A percentile compares a stretch with the other conserved stretches of the same genome.
Evolutionary conservation across 2,113 vertebrate genomes (phyloP).

Genomic region (Puffinus mauretanicus): DNA sequence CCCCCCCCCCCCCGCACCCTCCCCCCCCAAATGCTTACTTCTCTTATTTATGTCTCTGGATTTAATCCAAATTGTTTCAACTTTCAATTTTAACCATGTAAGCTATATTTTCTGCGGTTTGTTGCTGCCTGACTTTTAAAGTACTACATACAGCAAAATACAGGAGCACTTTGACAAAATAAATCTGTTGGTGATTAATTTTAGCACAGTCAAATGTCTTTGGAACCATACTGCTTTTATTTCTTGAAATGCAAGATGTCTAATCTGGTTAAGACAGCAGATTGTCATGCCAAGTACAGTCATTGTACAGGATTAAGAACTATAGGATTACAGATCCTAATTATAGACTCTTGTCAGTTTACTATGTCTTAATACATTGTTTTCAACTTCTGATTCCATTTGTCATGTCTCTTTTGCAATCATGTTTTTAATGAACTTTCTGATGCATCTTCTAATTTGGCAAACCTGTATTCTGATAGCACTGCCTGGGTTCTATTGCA

Average conservation of each 20-base stretch:
- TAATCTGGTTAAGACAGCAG: constrained; percentile 30
- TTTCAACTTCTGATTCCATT: constrained; percentile 7
- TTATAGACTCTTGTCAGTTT: constrained; percentile 39
- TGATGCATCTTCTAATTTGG: background rate
- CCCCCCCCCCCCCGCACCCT: too few species aligned
- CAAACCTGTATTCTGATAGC: background rate
- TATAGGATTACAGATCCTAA: constrained; percentile 53
- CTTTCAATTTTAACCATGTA: background rate
- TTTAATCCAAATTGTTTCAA: background rate
- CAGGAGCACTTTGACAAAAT: constrained; percentile 8
- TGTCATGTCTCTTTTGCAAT: background rate
- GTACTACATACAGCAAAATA: background rate
- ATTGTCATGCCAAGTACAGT: constrained; percentile 2
- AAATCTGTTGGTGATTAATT: constrained; percentile 28
- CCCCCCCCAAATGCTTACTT: background rate
- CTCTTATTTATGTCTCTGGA: background rate
- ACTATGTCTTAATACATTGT: constrained; percentile 6
- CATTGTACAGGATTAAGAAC: constrained; percentile 32
- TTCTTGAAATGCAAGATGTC: constrained; percentile 5
- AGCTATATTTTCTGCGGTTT: background rate
- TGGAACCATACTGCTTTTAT: constrained; percentile 3
- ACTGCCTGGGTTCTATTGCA: background rate
- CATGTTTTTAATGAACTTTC: background rate
- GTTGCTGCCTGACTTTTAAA: background rate
- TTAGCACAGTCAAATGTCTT: constrained; percentile 26